A percentile compares a stretch with the other conserved stretches of the same genome.
These are phyloP conservation scores for Hesperia comma DNA, from an alignment of 2,888 invertebrate species.

Conservation along the genomic window DNA sequence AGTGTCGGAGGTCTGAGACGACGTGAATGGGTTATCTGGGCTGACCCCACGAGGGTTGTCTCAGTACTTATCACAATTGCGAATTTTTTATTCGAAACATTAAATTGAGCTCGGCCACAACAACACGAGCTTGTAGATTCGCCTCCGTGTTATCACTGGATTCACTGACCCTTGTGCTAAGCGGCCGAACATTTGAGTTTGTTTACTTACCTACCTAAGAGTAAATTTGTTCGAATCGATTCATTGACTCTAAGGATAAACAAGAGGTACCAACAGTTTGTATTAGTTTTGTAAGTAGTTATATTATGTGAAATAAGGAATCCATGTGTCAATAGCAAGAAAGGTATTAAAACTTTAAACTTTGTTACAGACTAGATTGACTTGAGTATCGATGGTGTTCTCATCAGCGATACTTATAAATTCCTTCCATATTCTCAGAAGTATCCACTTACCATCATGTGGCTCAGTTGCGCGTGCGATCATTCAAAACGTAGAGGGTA, in stretches of 20 bases:
- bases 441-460: too few relatives aligned
- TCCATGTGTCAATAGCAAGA: background rate
- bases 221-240: slow-evolving; percentile 16
- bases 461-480: too few relatives aligned
- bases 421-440: too few relatives aligned
- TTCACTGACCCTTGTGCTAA: slow-evolving; percentile 24
- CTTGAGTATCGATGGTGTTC: too few relatives aligned
- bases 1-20: slow-evolving; percentile 64
- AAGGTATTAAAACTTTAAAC: too few relatives aligned
- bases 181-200: slow-evolving; percentile 14
- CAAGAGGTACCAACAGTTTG: background rate
- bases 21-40: slow-evolving; percentile 67
- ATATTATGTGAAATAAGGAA: background rate
- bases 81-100: slow-evolving; percentile 50
- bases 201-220: slow-evolving; percentile 17
- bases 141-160: slow-evolving; percentile 25
- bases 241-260: slow-evolving; percentile 14
- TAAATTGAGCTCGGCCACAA: slow-evolving; percentile 14
- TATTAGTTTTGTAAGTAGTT: too few relatives aligned
- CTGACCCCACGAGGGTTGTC: slow-evolving; percentile 63
- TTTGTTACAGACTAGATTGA: too few relatives aligned
- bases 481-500: too few relatives aligned
- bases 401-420: too few relatives aligned
- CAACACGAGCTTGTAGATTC: slow-evolving; percentile 14
- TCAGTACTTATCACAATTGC: slow-evolving; percentile 54